phyloP scores from a whole-genome alignment of 1,140 invertebrate species.

The Bacillus rossius region DNA sequence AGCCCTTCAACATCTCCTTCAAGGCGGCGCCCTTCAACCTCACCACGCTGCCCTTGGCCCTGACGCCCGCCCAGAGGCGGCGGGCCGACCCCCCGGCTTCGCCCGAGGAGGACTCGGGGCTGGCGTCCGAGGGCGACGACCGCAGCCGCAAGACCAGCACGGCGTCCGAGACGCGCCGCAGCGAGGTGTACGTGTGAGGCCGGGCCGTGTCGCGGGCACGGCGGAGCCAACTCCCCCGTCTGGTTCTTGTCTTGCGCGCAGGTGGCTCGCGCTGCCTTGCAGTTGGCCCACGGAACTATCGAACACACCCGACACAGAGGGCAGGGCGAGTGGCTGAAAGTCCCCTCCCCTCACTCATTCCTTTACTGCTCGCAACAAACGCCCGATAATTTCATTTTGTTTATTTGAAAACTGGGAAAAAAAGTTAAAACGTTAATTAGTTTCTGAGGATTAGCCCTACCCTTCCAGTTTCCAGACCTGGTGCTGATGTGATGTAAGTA shows the following conservation, averaged over 20 bases:
- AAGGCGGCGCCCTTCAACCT: conserved; percentile 44
- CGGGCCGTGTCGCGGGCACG: not conserved
- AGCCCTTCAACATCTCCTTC: not conserved
- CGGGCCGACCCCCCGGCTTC: conserved; percentile 30
- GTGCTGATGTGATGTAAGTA: too few relatives aligned
- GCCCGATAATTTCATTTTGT: not conserved
- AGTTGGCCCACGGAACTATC: not conserved
- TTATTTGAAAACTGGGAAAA: too few relatives aligned
- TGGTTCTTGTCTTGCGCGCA: too few relatives aligned
- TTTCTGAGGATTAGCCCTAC: too few relatives aligned
- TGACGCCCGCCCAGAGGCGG: conserved; percentile 23
- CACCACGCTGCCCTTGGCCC: conserved; percentile 24
- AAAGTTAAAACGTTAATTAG: too few relatives aligned
- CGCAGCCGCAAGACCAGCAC: conserved; percentile 37
- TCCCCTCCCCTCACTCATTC: not conserved
- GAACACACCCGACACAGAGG: not conserved
- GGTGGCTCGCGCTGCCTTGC: not conserved
- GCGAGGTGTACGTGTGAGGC: conserved; percentile 49
- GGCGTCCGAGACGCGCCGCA: conserved; percentile 39
- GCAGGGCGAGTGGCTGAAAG: not conserved
- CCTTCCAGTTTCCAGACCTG: too few relatives aligned
- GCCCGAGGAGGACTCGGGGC: not conserved
- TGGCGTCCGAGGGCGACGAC: conserved; percentile 20
- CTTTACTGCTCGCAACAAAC: not conserved
- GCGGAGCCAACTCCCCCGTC: not conserved